Evolutionary conservation across 1,140 invertebrate genomes (phyloP).

Genomic region (Eumaeus atala): DNA sequence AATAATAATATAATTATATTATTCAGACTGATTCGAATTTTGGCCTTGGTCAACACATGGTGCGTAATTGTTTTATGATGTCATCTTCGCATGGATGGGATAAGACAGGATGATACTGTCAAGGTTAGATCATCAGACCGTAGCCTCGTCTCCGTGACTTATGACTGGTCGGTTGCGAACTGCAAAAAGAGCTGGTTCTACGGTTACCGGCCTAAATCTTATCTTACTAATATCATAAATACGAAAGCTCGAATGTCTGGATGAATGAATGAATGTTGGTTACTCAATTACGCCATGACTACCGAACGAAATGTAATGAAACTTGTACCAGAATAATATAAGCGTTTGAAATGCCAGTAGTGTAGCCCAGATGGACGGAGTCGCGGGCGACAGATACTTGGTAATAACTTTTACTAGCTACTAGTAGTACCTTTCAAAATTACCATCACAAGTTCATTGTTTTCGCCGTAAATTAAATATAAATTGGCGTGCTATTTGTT

Average conservation of each 20-base stretch:
- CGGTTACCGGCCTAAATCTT: constrained; percentile 53
- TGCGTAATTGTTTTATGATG: constrained; percentile 44
- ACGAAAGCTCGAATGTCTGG: too few species aligned
- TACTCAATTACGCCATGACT: too few species aligned
- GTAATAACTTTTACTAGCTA: constrained; percentile 36
- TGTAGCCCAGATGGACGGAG: too few species aligned
- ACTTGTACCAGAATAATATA: too few species aligned
- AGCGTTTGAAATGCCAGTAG: too few species aligned
- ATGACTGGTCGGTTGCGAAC: constrained; percentile 49
- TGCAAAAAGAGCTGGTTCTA: constrained; percentile 48
- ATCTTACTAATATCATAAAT: too few species aligned
- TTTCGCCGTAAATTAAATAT: constrained; percentile 32
- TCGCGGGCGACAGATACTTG: too few species aligned
- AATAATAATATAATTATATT: constrained; percentile 45
- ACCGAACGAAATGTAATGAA: too few species aligned
- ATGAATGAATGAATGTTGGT: too few species aligned
- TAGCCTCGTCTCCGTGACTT: constrained; percentile 43
- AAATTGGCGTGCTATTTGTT: constrained; percentile 21
- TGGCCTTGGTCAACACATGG: constrained; percentile 45
- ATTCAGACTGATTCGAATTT: constrained; percentile 41
- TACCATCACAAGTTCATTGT: constrained; percentile 19
- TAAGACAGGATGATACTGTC: constrained; percentile 43
- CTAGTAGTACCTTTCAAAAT: constrained; percentile 45
- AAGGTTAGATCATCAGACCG: constrained; percentile 62
- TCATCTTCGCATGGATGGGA: constrained; percentile 46